These are phyloP conservation scores for Oxytorus armatus DNA, from an alignment of 2,888 invertebrate genomes.

Conservation along the genomic window DNA sequence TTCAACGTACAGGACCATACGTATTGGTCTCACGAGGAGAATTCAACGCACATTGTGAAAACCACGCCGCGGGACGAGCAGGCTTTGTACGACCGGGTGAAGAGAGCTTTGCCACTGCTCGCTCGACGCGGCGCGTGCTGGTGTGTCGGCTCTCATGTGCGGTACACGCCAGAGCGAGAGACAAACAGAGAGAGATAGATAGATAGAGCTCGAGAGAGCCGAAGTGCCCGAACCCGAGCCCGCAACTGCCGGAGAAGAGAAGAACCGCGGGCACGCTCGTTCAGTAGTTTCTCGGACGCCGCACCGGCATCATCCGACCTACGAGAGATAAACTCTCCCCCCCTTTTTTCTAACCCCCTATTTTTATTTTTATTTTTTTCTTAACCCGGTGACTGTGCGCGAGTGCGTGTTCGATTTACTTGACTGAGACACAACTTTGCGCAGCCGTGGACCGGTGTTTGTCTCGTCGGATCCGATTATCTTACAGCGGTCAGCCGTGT, in stretches of 20 bases:
- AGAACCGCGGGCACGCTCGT: slow-evolving; percentile 81
- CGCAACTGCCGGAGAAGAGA: slow-evolving; percentile 78
- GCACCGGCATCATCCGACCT: slow-evolving; percentile 83
- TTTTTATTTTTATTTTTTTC: not conserved
- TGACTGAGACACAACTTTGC: slow-evolving; percentile 47
- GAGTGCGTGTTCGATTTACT: slow-evolving; percentile 51
- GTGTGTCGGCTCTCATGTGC: slow-evolving; percentile 76
- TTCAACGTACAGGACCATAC: slow-evolving; percentile 46
- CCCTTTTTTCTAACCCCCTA: slow-evolving; percentile 69
- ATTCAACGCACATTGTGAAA: slow-evolving; percentile 61
- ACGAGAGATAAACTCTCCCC: slow-evolving; percentile 72
- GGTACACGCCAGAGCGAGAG: slow-evolving; percentile 74
- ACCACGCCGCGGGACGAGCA: slow-evolving; percentile 56
- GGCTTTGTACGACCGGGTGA: too few species aligned
- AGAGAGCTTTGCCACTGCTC: slow-evolving; percentile 57
- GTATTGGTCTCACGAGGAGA: slow-evolving; percentile 64
- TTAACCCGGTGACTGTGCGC: slow-evolving; percentile 32
- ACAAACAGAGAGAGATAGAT: slow-evolving; percentile 14
- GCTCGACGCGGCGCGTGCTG: slow-evolving; percentile 72
- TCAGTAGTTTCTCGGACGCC: slow-evolving; percentile 84
- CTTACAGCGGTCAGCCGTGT: slow-evolving; percentile 22
- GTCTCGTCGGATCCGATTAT: slow-evolving; percentile 61
- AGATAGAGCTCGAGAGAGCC: slow-evolving; percentile 53
- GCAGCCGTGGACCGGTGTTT: slow-evolving; percentile 55
- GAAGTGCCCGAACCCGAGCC: slow-evolving; percentile 79